Percentiles rank a stretch among this genome's conserved stretches.
Conservation (phyloP, 2,888 invertebrate species). For the Orthosia gracilis region DNA sequence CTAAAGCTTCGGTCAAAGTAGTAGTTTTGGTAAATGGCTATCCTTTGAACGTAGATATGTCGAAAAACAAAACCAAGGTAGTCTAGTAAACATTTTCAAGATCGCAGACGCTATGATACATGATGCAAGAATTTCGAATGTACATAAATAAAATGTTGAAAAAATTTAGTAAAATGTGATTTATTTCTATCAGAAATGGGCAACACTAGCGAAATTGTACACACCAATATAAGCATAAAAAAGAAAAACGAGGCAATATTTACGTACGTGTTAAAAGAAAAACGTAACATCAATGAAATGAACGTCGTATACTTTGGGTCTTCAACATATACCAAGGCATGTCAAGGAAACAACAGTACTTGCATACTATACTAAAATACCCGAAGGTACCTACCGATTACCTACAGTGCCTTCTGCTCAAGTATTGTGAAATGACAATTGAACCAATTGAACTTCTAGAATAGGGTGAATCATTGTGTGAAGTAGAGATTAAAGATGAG, state of each 20-base stretch:
- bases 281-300: neutral
- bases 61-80: slow-evolving; percentile 68
- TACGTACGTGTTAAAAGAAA: neutral
- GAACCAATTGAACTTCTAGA: neutral
- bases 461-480: neutral
- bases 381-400: neutral
- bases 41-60: slow-evolving; percentile 36
- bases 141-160: neutral
- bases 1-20: neutral
- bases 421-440: slow-evolving; percentile 29
- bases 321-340: slow-evolving; percentile 41
- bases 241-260: neutral
- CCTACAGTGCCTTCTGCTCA: neutral
- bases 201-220: neutral
- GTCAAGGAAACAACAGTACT: slow-evolving; percentile 49
- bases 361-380: slow-evolving; percentile 53
- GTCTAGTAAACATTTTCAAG: slow-evolving; percentile 63
- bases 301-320: slow-evolving; percentile 12
- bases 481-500: neutral
- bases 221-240: neutral
- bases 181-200: neutral
- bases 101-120: slow-evolving; percentile 42
- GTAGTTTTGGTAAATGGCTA: slow-evolving; percentile 43
- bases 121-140: slow-evolving; percentile 32
- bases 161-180: neutral